Evolutionary conservation across 2,888 invertebrate genomes (phyloP), one percentile per base, ranked within the genome.

Genomic region (Willowsia nigromaculata): DNA sequence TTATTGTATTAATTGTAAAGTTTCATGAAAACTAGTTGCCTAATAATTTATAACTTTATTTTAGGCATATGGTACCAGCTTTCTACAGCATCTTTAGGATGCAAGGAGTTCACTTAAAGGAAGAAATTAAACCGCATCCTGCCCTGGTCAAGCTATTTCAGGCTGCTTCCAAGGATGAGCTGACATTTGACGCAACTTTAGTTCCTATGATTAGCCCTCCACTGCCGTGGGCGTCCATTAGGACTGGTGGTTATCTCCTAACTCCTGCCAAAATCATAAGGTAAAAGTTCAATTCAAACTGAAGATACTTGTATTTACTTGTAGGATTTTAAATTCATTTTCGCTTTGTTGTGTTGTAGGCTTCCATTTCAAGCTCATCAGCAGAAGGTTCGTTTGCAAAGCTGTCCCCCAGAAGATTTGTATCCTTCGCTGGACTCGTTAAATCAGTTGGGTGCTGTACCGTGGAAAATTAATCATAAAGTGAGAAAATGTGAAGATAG

Each of bases 361-460:
- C 94, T 96, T 93, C 96, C 96, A 0, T 94, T 94, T 74, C 94
- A 95, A 93, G 96, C 96, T 82, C 94, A 95, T 78, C 95, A 95
- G 88, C 97, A 97, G 93, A 95, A 95, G 94, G 94, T 95, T 25
- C 94, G 95, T 3, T 94, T 98, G 82, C 94, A 95, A 53, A 94
- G 95, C 22, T 94, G 95, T 0, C 95, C 95, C 1, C 93, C 94
- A 0, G 94, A 95, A 30, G 94, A 96, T 92, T 94, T 98, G 37
- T 96, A 96, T 94, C 98, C 99, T 0, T 95, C 96, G 1, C 94
- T 98, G 78, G 99, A 99, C 94, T 96, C 98, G 27, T 95, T 99
- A 50, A 99, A 99, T 95, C 97, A 98, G 93, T 95, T 99, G n/a
- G 96, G 97, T 0, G 96, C 97, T 80, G 96, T 98, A 88, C 98